These are phyloP conservation scores for Microtus obscurus DNA, from an alignment of 2,797 vertebrate species.

Conservation along the genomic window DNA sequence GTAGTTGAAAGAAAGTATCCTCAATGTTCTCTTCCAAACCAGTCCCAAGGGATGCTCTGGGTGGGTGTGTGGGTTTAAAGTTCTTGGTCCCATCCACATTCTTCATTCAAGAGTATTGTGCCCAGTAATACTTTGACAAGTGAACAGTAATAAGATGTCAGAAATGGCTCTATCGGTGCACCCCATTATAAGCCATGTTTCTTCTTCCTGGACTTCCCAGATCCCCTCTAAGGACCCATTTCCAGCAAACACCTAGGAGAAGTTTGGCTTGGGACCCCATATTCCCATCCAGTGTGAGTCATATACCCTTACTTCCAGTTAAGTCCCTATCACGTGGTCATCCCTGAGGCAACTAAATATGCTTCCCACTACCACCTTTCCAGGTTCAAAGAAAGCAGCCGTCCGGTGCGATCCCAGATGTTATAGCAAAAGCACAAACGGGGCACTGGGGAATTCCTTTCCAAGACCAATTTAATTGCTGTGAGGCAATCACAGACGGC, in stretches of 20 bases:
- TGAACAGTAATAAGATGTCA: neutral
- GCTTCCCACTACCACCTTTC: neutral
- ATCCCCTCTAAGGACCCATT: neutral
- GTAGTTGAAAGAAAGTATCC: neutral
- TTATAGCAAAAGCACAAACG: neutral
- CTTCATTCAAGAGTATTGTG: neutral
- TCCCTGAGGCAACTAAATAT: neutral
- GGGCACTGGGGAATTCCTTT: neutral
- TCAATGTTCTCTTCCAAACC: neutral
- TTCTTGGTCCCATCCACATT: neutral
- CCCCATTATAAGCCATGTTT: neutral
- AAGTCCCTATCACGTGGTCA: neutral
- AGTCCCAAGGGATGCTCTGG: too few species aligned
- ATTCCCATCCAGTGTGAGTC: neutral
- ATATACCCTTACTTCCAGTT: neutral
- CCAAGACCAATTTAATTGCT: neutral
- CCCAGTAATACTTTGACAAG: neutral
- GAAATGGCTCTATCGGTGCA: rapidly evolving
- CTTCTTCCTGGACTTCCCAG: neutral
- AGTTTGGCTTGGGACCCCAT: neutral
- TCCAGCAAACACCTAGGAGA: neutral
- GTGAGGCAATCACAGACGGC: neutral
- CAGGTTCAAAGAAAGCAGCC: rapidly evolving
- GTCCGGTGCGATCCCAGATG: rapidly evolving
- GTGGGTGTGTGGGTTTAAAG: neutral